Evolutionary conservation across 2,113 vertebrate species (phyloP).

Genomic region (Pseudonaja textilis): DNA sequence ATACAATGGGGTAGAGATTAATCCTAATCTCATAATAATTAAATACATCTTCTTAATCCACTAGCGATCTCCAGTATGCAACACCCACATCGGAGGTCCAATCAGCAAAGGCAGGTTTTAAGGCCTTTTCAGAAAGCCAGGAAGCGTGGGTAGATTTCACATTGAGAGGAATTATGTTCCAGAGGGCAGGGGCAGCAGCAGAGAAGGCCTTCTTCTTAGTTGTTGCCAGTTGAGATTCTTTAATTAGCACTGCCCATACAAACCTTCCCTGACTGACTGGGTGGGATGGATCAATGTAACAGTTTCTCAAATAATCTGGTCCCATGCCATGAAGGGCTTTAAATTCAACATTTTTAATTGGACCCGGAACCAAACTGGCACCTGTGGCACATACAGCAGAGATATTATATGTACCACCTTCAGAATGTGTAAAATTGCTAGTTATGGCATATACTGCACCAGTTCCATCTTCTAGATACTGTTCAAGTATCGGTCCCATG

Average conservation of each 20-base stretch:
- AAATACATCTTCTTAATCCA: not conserved
- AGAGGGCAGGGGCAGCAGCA: not conserved
- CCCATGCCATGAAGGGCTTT: not conserved
- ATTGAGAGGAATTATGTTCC: too few relatives aligned
- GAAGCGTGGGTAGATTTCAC: not conserved
- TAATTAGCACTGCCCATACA: not conserved
- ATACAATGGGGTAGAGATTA: not conserved
- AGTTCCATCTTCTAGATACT: not conserved
- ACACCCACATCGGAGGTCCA: too few relatives aligned
- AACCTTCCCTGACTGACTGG: not conserved
- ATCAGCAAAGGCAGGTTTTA: not conserved
- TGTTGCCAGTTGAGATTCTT: not conserved
- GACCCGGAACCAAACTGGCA: not conserved
- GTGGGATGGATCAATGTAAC: not conserved
- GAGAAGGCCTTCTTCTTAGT: not conserved
- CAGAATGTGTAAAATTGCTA: not conserved
- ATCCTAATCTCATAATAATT: too few relatives aligned
- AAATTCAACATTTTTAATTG: not conserved
- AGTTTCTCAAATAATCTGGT: not conserved
- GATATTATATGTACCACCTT: not conserved
- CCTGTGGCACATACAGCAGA: not conserved
- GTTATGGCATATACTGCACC: not conserved
- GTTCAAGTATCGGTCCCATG: not conserved
- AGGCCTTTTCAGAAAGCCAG: not conserved
- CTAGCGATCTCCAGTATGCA: not conserved